Evolutionary conservation across 2,888 invertebrate species (phyloP).

Genomic region (Mesorhabditis sp.): DNA sequence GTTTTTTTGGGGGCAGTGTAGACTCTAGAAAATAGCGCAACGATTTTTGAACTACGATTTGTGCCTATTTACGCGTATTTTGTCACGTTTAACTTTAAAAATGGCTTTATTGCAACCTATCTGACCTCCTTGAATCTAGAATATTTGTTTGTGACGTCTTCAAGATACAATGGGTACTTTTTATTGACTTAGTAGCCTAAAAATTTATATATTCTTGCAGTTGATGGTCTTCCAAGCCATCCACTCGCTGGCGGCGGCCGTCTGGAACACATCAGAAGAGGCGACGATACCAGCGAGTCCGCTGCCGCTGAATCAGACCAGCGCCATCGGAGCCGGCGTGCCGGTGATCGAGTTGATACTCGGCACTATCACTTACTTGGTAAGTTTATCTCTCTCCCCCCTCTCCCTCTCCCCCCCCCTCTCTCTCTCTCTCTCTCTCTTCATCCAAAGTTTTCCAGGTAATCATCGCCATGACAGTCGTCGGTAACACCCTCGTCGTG

Average conservation of each 20-base stretch:
- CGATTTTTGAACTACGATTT: too few species aligned
- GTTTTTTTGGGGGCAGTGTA: too few species aligned
- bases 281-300: neutral
- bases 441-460: slow-evolving; percentile 59
- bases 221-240: neutral
- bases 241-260: slow-evolving; percentile 1
- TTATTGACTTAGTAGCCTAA: too few species aligned
- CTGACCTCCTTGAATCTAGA: too few species aligned
- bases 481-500: slow-evolving; percentile 88
- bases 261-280: neutral
- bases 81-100: too few species aligned
- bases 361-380: slow-evolving; percentile 71
- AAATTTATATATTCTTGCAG: neutral
- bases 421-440: slow-evolving; percentile 1
- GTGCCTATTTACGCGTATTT: too few species aligned
- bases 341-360: slow-evolving; percentile 55
- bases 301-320: neutral
- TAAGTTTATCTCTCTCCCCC: slow-evolving; percentile 60
- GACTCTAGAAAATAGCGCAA: too few species aligned
- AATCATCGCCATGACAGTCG: slow-evolving; percentile 80
- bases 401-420: neutral
- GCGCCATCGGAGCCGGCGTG: slow-evolving; percentile 1
- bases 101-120: too few species aligned
- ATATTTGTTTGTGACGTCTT: too few species aligned
- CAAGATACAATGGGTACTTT: too few species aligned